Evolutionary conservation across 2,797 vertebrate species (phyloP).

Genomic region (Euphonia xanthogaster): DNA sequence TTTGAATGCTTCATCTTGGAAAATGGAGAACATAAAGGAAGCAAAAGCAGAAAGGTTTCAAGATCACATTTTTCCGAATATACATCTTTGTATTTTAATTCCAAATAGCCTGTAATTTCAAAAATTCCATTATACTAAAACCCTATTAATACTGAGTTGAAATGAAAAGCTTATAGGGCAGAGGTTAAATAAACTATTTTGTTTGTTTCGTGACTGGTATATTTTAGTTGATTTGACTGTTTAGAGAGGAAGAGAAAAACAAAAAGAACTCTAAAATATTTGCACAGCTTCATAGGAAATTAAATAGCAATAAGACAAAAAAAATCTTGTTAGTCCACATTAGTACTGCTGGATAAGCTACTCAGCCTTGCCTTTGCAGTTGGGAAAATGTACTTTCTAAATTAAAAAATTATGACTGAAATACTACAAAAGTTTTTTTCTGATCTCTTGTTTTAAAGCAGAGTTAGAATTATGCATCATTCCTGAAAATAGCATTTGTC

Average conservation of each 20-base stretch:
- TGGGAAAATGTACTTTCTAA: background rate
- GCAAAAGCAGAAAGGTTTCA: background rate
- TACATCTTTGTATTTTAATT: conserved; percentile 1
- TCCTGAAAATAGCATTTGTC: background rate
- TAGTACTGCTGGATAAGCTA: background rate
- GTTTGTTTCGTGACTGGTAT: background rate
- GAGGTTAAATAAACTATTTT: conserved; percentile 31
- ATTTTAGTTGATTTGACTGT: background rate
- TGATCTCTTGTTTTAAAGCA: background rate
- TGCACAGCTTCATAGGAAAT: background rate
- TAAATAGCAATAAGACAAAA: background rate
- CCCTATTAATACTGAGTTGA: background rate
- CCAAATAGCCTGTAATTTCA: background rate
- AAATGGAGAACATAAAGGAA: background rate
- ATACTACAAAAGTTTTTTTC: background rate
- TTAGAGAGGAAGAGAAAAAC: background rate
- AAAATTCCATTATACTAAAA: conserved; percentile 27
- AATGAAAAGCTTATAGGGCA: conserved; percentile 4
- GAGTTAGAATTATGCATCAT: background rate
- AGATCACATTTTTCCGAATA: background rate
- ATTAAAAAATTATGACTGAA: background rate
- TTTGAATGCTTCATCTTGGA: background rate
- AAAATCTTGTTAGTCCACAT: background rate
- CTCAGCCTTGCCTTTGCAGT: background rate
- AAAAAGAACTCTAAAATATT: background rate